A percentile compares a stretch with the other conserved stretches of the same genome.
Evolutionary conservation across 1,140 invertebrate species (phyloP).

Genomic region (Drosophila burlai): DNA sequence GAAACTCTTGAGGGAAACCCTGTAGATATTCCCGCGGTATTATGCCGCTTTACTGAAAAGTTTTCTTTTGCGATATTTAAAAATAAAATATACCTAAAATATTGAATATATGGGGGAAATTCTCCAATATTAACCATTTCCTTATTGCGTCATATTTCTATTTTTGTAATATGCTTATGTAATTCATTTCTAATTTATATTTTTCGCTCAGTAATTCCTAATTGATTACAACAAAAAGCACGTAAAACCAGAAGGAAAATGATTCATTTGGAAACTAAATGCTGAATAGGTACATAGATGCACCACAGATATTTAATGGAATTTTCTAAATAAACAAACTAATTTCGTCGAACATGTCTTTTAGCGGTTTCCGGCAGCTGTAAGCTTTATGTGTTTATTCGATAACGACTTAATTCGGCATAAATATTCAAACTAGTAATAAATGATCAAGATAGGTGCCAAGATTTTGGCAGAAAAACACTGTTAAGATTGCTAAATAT

Average conservation of each 20-base stretch:
- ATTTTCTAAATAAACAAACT: slow-evolving; percentile 6
- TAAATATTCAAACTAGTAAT: slow-evolving; percentile 1
- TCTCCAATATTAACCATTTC: not conserved
- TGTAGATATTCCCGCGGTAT: not conserved
- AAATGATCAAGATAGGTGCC: not conserved
- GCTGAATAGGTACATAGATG: not conserved
- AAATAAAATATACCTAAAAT: not conserved
- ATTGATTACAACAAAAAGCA: no score
- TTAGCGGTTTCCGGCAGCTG: not conserved
- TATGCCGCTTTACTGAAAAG: no score
- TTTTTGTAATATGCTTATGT: not conserved
- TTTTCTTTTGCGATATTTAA: not conserved
- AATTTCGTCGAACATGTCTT: not conserved
- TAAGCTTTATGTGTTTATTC: slow-evolving; percentile 6
- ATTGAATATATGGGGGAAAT: not conserved
- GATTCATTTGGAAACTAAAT: not conserved
- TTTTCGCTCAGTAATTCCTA: not conserved
- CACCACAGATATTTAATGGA: not conserved
- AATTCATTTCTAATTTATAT: not conserved
- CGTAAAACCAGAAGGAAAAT: not conserved
- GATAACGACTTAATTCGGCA: slow-evolving; percentile 4
- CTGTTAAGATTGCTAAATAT: not conserved
- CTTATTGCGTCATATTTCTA: not conserved
- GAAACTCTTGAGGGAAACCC: not conserved
- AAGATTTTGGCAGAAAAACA: not conserved